These are phyloP conservation scores for Gymnocypris eckloni DNA, from an alignment of 2,797 vertebrate genomes.

Conservation along the genomic window DNA sequence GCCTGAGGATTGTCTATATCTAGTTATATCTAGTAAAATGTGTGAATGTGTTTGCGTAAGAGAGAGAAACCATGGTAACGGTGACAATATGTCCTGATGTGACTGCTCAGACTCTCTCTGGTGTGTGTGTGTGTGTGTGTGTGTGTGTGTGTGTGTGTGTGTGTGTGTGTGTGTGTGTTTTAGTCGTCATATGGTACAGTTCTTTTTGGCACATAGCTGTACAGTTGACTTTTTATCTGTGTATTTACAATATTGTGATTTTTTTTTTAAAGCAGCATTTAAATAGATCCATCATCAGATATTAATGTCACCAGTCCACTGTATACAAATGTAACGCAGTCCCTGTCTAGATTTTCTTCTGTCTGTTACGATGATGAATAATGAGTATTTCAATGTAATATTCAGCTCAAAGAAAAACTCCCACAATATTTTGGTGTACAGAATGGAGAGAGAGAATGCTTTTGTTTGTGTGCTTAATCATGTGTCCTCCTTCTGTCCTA, in stretches of 20 bases:
- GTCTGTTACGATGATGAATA: slow-evolving; percentile 2
- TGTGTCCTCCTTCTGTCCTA: slow-evolving; percentile 51
- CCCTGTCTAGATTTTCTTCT: background rate
- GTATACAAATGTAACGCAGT: slow-evolving; percentile 6
- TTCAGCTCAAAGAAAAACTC: background rate
- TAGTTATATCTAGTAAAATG: background rate
- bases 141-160: slow-evolving; percentile 4
- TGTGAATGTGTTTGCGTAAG: slow-evolving; percentile 21
- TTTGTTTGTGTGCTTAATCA: slow-evolving; percentile 36
- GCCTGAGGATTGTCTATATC: slow-evolving; percentile 19
- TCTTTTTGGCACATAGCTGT: background rate
- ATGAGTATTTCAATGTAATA: slow-evolving; percentile 14
- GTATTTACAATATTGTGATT: background rate
- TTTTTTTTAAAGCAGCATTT: background rate
- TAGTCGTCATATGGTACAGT: background rate
- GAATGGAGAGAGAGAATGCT: slow-evolving; percentile 12
- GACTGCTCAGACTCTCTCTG: background rate
- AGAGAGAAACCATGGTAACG: slow-evolving; percentile 12
- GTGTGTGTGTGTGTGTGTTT: background rate
- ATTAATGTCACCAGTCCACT: background rate
- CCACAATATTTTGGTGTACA: slow-evolving; percentile 8
- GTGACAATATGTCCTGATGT: slow-evolving; percentile 28
- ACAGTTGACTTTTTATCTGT: background rate
- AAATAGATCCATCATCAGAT: slow-evolving; percentile 15
- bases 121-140: background rate